Conservation (phyloP, 2,797 vertebrate species). For the Dendrocincla tyrannina region DNA sequence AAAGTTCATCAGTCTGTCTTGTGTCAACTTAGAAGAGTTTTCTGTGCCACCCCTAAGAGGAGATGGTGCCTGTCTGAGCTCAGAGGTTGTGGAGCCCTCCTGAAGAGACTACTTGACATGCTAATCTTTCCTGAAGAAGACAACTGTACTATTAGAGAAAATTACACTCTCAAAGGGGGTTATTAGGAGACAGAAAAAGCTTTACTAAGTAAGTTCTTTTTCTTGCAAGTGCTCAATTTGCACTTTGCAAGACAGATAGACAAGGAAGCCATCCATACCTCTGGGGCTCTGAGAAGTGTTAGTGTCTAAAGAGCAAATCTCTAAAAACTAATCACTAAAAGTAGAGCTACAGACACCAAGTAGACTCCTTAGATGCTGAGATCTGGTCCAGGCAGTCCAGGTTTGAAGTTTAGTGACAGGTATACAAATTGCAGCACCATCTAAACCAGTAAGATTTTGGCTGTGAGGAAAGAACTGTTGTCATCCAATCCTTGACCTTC, state of each 20-base stretch:
- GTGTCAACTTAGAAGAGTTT: not conserved
- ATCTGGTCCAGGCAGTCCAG: not conserved
- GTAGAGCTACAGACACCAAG: not conserved
- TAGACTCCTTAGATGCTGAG: fast-evolving
- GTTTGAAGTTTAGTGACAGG: not conserved
- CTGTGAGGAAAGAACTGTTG: not conserved
- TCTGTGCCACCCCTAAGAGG: not conserved
- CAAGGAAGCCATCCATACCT: not conserved
- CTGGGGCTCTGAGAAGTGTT: not conserved
- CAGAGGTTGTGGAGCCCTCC: not conserved
- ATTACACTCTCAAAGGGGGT: not conserved
- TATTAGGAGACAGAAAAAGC: not conserved
- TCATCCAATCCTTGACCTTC: not conserved
- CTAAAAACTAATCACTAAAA: not conserved
- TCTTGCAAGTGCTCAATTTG: not conserved
- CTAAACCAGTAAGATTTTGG: not conserved
- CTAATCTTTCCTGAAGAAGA: not conserved
- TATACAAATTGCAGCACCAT: not conserved
- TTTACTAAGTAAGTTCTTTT: not conserved
- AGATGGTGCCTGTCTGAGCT: not conserved
- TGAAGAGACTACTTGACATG: not conserved
- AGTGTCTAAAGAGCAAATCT: not conserved
- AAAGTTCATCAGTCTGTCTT: not conserved
- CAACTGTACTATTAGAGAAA: not conserved
- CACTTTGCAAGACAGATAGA: not conserved